Percentiles rank a stretch among this genome's conserved stretches.
These are phyloP conservation scores for Equus quagga DNA, from an alignment of 2,113 vertebrate species.

Conservation along the genomic window DNA sequence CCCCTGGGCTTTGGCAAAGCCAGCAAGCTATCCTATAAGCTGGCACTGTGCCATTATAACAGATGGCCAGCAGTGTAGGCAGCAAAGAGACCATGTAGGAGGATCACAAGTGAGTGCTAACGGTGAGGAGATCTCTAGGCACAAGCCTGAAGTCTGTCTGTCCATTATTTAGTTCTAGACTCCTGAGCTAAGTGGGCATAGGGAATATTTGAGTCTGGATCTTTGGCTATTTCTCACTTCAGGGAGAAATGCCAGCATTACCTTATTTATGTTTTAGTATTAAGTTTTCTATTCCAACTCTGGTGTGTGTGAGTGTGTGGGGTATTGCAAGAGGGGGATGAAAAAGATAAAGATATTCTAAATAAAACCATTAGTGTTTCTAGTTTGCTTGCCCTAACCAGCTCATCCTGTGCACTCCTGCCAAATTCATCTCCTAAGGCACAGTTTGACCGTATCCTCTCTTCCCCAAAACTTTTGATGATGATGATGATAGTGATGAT, in stretches of 20 bases:
- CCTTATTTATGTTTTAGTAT: background rate
- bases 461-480: background rate
- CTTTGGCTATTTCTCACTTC: background rate
- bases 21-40: conserved; percentile 79
- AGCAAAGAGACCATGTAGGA: conserved; percentile 85
- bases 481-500: background rate
- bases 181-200: background rate
- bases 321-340: background rate
- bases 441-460: background rate
- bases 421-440: background rate
- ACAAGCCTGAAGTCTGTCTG: conserved; percentile 77
- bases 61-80: conserved; percentile 87
- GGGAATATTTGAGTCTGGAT: background rate
- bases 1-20: conserved; percentile 80
- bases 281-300: background rate
- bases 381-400: background rate
- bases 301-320: no score
- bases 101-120: conserved; percentile 81
- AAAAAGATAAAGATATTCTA: background rate
- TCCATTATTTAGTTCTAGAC: conserved; percentile 70
- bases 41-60: conserved; percentile 86
- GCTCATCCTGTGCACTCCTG: background rate
- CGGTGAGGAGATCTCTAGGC: conserved; percentile 78
- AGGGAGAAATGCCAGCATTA: background rate
- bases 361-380: background rate